Evolutionary conservation across 2,888 invertebrate genomes (phyloP), one percentile per base, ranked within the genome.

Genomic region (Elegia similella): DNA sequence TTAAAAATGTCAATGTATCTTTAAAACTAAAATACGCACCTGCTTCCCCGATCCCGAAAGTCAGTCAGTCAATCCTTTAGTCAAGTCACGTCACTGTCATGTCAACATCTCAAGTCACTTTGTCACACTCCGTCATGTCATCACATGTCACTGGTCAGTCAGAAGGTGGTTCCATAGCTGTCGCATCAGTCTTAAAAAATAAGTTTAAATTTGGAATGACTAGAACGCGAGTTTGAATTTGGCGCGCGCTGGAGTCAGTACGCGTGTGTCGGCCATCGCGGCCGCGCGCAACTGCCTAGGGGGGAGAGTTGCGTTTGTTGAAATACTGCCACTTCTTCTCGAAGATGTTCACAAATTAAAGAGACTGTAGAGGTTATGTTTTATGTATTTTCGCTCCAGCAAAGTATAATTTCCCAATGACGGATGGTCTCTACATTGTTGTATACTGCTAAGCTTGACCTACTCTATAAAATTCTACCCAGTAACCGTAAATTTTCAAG

Each of bases 301-400:
- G 73, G 75, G 75, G 75, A 69, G 62, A 52, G 58, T 38, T 34
- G 68, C 70, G 57, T 62, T 62, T 72, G 67, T 63, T 84, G 80
- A 88, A 84, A 90, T 89, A 89, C 82, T 84, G 69, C 89, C 88
- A 88, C 88, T 84, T 74, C 89, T 79, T 77, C 72, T 68, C 67
- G 50, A 50, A 34, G 50, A 7, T 10, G 6, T 50, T 16, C 8
- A 17, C 34, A 50, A 32, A 50, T 6, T 50, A 50, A 13, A 16
- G 34, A 13, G 13, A 2, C 17, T 17, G 16, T 7, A 34, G 16
- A 50, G 12, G 50, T 50, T 8, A 16, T 29, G 17, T 8, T 17
- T 10, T 7, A 44, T 44, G 23, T 1, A 38, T 12, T 12, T 38
- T n/a, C 38, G 38, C n/a, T n/a, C 12, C n/a, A 38, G 10, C n/a